phyloP scores from a whole-genome alignment of 2,797 vertebrate species.

The Rhabdomys pumilio region DNA sequence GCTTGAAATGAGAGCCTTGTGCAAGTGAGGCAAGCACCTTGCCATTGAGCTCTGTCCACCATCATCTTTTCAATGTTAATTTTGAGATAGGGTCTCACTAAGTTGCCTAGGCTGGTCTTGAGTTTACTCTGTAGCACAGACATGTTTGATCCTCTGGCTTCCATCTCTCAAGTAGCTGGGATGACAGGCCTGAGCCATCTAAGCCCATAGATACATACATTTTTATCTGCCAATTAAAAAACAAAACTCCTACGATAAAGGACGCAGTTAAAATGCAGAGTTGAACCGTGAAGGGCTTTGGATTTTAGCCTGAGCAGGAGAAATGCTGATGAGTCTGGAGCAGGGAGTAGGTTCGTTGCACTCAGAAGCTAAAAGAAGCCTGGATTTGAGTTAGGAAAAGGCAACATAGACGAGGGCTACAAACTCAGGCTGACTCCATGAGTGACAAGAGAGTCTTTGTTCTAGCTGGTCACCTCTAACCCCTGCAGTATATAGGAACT shows the following conservation, averaged over 20 bases:
- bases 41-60: not conserved
- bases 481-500: not conserved
- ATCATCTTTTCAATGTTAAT: not conserved
- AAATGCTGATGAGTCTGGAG: not conserved
- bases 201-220: not conserved
- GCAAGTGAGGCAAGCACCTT: not conserved
- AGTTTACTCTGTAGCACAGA: not conserved
- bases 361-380: conserved; percentile 43
- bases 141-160: not conserved
- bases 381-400: not conserved
- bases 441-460: not conserved
- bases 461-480: not conserved
- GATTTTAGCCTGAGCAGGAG: not conserved
- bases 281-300: not conserved
- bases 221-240: not conserved
- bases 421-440: not conserved
- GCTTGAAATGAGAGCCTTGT: not conserved
- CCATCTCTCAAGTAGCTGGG: not conserved
- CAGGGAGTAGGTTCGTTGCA: not conserved
- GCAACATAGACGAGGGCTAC: not conserved
- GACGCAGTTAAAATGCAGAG: not conserved
- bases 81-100: not conserved
- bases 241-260: not conserved
- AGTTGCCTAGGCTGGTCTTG: not conserved
- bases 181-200: not conserved